phyloP scores from a whole-genome alignment of 2,888 invertebrate genomes.

The Carterocephalus palaemon region DNA sequence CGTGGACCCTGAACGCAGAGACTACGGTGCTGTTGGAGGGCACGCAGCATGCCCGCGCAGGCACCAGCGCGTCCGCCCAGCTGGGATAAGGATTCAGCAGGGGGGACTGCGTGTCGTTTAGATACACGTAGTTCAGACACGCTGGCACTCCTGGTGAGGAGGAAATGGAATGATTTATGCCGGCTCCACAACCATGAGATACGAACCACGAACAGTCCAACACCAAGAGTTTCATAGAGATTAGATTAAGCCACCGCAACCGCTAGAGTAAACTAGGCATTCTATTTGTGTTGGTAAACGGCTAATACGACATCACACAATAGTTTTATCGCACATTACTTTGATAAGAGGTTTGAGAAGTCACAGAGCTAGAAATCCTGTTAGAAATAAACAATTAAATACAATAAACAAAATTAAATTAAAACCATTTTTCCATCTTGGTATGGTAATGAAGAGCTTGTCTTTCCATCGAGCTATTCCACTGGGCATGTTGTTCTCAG shows the following conservation, averaged over 20 bases:
- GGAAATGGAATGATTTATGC: too few species aligned
- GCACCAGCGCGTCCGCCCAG: slow-evolving; percentile 86
- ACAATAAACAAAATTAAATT: not conserved
- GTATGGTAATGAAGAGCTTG: slow-evolving; percentile 83
- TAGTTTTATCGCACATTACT: too few species aligned
- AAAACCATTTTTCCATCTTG: slow-evolving; percentile 81
- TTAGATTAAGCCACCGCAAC: too few species aligned
- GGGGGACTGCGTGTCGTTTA: slow-evolving; percentile 81
- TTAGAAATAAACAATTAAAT: not conserved
- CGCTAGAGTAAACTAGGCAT: too few species aligned
- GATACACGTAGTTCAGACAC: slow-evolving; percentile 72
- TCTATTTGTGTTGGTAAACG: too few species aligned
- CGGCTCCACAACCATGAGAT: too few species aligned
- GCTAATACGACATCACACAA: too few species aligned
- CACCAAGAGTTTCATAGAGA: too few species aligned
- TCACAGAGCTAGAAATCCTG: too few species aligned
- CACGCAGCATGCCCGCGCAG: slow-evolving; percentile 46
- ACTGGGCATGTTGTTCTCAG: slow-evolving; percentile 82
- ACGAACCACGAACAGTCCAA: too few species aligned
- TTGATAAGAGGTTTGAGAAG: too few species aligned
- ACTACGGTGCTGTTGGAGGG: slow-evolving; percentile 79
- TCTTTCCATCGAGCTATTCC: slow-evolving; percentile 84
- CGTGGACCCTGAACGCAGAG: slow-evolving; percentile 83
- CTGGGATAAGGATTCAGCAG: slow-evolving; percentile 84
- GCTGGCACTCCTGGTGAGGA: slow-evolving; percentile 53